Conservation (phyloP, 2,797 vertebrate species). For the Sandelia bainsii region DNA sequence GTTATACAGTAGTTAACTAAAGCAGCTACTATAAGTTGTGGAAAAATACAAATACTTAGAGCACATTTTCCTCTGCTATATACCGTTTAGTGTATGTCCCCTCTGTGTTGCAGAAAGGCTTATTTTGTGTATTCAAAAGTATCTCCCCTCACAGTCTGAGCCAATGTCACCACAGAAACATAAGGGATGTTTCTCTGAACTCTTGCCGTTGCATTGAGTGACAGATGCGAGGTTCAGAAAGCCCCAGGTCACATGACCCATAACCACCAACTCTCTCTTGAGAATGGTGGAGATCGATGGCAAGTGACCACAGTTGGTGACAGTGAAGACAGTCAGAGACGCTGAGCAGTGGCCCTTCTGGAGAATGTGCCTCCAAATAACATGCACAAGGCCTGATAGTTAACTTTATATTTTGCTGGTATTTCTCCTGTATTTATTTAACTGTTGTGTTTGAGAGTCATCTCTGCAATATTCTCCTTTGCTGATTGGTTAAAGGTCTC, state of each 20-base stretch:
- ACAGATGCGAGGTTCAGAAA: conserved; percentile 35
- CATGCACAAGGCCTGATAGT: not conserved
- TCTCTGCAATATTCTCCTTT: not conserved
- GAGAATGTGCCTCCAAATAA: not conserved
- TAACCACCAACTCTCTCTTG: conserved; percentile 26
- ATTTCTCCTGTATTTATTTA: not conserved
- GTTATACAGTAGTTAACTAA: too few relatives aligned
- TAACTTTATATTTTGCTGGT: not conserved
- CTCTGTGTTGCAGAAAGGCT: not conserved
- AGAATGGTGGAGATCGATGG: conserved; percentile 41
- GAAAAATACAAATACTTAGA: not conserved
- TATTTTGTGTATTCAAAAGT: not conserved
- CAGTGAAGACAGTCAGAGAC: conserved; percentile 25
- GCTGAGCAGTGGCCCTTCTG: not conserved
- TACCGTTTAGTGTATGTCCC: not conserved
- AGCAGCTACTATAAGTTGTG: not conserved
- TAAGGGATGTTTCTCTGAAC: conserved; percentile 32
- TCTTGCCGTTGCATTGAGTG: conserved; percentile 33
- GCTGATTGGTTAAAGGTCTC: not conserved
- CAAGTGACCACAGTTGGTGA: conserved; percentile 31
- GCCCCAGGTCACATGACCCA: conserved; percentile 42
- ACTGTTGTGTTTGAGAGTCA: not conserved
- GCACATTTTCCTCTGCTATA: too few relatives aligned
- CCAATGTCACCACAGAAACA: not conserved
- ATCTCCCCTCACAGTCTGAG: not conserved